Evolutionary conservation across 2,888 invertebrate species (phyloP), one percentile per base, ranked within the genome.

Genomic region (Phortica okadai): DNA sequence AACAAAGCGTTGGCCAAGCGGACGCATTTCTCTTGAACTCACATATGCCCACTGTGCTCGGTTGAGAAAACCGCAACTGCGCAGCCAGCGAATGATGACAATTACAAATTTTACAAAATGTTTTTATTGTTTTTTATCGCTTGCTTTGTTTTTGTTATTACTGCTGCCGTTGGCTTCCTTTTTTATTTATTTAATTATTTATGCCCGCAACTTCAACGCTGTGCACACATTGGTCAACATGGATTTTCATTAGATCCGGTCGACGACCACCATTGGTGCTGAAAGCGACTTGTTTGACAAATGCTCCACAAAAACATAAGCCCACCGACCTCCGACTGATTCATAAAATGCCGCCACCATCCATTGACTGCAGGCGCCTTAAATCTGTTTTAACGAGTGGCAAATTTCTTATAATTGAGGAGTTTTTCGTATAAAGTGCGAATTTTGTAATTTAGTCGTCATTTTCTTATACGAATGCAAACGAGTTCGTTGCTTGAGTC

Each of bases 401-500:
- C 82, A 81, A 84, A 84, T 82, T 85, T 85, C 79, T 83, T 85
- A 84, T 79, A 83, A 82, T 83, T 83, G 83, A 84, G 83, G 83
- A 80, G 84, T 84, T 83, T 84, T 84, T 83, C 83, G 83, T 84
- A 83, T 82, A 82, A 56, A 76, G 78, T 33, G 33, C 4, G 33
- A 33, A 5, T 33, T 33, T 33, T 33, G 33, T 59, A 59, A 59
- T 59, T 64, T 64, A 64, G 33, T 64, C 33, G 14, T 59, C 62
- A 62, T 62, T 25, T 10, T 25, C 78, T 74, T 79, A 77, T 83
- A 80, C 82, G 81, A 76, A 74, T 77, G 75, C 76, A 84, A 84
- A 84, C 82, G 84, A 84, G 84, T 84, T 84, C 84, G 84, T 85
- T 84, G 85, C 83, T 79, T 73, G 84, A 85, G 84, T 80, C 86